phyloP scores from a whole-genome alignment of 1,140 invertebrate species.

The Drosophila biarmipes region DNA sequence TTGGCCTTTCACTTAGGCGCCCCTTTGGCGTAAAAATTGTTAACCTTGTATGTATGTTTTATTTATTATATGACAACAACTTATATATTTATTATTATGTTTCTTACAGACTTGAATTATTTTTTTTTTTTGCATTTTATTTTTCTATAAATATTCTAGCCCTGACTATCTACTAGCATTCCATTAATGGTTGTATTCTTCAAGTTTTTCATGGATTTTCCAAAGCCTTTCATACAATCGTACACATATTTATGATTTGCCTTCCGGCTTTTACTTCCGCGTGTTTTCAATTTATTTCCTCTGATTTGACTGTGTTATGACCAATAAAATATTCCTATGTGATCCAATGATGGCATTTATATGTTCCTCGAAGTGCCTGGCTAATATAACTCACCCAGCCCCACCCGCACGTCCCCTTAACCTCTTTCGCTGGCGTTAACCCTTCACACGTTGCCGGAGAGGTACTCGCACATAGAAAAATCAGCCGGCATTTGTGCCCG shows the following conservation, averaged over 20 bases:
- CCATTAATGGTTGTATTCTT: not conserved
- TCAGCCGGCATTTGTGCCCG: constrained; percentile 57
- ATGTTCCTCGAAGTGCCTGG: constrained; percentile 3
- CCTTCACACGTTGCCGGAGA: constrained; percentile 21
- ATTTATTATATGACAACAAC: no score
- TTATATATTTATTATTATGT: no score
- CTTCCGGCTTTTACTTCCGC: constrained; percentile 7
- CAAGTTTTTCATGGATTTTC: not conserved
- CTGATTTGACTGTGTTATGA: constrained; percentile 26
- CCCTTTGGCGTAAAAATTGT: not conserved
- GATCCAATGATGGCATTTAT: constrained; percentile 16
- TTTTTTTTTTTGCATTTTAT: not conserved
- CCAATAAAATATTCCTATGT: constrained; percentile 38
- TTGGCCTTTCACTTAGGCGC: not conserved
- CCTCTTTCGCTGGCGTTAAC: not conserved
- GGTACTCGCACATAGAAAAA: constrained; percentile 43
- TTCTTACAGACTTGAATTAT: not conserved
- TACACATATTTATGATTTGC: not conserved
- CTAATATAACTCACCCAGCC: constrained; percentile 20
- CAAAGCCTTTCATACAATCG: not conserved
- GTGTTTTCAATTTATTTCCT: constrained; percentile 19
- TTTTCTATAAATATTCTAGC: not conserved
- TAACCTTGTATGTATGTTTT: no score
- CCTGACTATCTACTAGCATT: not conserved
- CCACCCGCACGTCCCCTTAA: not conserved